phyloP scores from a whole-genome alignment of 2,888 invertebrate genomes.

The Trypoxylon attenuatum region DNA sequence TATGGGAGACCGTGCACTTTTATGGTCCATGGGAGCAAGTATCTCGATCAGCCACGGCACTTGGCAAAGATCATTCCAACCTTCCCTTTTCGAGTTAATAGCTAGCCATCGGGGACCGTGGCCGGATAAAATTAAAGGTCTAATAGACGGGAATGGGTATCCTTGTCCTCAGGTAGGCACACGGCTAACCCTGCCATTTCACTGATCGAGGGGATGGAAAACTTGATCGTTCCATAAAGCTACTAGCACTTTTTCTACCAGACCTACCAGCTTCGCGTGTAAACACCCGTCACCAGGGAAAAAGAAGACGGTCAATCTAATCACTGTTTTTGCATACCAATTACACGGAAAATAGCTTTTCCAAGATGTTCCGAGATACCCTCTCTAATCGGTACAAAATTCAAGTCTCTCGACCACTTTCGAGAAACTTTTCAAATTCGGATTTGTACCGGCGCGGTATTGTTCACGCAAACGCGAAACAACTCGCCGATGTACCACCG shows the following conservation, averaged over 20 bases:
- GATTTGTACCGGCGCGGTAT: conserved; percentile 13
- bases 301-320: neutral
- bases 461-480: conserved; percentile 23
- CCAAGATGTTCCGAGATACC: too few relatives aligned
- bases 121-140: conserved; percentile 9
- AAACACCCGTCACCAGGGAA: neutral
- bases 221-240: neutral
- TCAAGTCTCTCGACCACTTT: conserved; percentile 13
- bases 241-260: too few relatives aligned
- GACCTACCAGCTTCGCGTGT: too few relatives aligned
- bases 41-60: conserved; percentile 12
- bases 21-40: conserved; percentile 13
- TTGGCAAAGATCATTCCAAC: conserved; percentile 6
- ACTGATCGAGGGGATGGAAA: neutral
- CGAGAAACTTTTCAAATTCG: conserved; percentile 27
- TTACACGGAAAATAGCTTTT: neutral
- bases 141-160: neutral
- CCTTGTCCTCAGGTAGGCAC: too few relatives aligned
- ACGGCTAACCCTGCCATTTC: too few relatives aligned
- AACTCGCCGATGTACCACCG: conserved; percentile 32
- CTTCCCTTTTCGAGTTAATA: conserved; percentile 1
- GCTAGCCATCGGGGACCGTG: neutral
- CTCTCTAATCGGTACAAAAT: too few relatives aligned
- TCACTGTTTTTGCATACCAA: neutral
- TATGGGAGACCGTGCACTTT: conserved; percentile 7